phyloP scores from a whole-genome alignment of 2,113 vertebrate genomes.

The Vulpes lagopus region DNA sequence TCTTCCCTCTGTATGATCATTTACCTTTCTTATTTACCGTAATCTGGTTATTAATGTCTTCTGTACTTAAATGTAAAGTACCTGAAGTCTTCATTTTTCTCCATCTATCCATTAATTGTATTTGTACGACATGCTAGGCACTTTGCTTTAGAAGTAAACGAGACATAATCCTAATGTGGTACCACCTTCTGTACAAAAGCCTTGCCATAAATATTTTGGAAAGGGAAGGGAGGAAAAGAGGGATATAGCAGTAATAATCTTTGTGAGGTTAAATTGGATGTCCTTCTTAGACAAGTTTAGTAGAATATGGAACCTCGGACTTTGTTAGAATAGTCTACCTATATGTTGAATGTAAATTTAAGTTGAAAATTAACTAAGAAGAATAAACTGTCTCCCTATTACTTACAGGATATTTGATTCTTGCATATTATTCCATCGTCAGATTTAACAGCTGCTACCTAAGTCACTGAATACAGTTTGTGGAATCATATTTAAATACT shows the following conservation, averaged over 20 bases:
- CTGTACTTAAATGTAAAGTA: background rate
- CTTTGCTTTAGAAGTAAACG: background rate
- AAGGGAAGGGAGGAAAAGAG: background rate
- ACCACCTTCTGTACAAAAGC: background rate
- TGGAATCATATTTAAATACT: slow-evolving; percentile 7
- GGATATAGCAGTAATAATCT: background rate
- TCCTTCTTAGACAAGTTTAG: background rate
- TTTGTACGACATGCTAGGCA: background rate
- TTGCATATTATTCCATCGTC: background rate
- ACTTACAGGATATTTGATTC: background rate
- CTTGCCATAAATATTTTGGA: background rate
- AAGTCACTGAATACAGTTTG: background rate
- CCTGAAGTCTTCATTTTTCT: slow-evolving; percentile 25
- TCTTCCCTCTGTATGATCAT: background rate
- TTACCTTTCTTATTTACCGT: background rate
- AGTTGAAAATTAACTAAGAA: background rate
- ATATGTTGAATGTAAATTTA: slow-evolving; percentile 12
- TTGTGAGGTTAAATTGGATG: background rate
- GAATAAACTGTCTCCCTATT: background rate
- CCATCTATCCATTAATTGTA: background rate
- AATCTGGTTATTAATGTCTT: background rate
- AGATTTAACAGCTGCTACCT: background rate
- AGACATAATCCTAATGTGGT: background rate
- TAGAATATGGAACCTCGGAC: background rate
- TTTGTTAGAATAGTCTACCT: background rate